Percentiles rank a stretch among this genome's conserved stretches.
Conservation (phyloP, 2,797 vertebrate species). For the Tamandua tetradactyla region DNA sequence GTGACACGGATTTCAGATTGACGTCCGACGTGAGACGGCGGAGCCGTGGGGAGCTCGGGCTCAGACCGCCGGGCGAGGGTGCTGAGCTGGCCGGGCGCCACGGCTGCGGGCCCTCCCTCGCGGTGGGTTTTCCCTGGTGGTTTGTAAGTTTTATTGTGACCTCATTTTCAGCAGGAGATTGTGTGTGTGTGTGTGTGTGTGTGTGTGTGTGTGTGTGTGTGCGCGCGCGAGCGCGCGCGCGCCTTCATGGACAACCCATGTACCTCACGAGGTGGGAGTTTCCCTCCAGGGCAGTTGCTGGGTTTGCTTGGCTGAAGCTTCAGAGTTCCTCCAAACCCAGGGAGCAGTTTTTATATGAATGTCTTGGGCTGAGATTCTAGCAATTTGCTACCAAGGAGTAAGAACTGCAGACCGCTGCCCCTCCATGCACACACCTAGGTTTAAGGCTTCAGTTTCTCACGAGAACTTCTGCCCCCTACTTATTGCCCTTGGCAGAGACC, state of each 20-base stretch:
- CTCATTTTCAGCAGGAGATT: not conserved
- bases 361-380: not conserved
- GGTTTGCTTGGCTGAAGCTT: not conserved
- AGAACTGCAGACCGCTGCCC: rapidly evolving
- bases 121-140: not conserved
- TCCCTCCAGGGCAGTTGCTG: rapidly evolving
- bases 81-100: rapidly evolving
- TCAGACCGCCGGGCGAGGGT: not conserved
- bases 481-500: not conserved
- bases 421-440: too few species aligned
- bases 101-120: rapidly evolving
- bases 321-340: not conserved
- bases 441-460: too few species aligned
- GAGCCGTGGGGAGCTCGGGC: rapidly evolving
- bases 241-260: not conserved
- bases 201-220: rapidly evolving
- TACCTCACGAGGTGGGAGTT: not conserved
- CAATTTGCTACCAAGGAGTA: rapidly evolving
- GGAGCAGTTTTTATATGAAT: not conserved
- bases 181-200: rapidly evolving
- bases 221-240: too few species aligned
- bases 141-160: not conserved
- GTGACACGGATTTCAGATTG: too few species aligned
- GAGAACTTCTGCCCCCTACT: too few species aligned
- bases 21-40: not conserved